A percentile compares a stretch with the other conserved stretches of the same genome.
Conservation (phyloP, 1,140 invertebrate species). For the Nixonia krombeini region DNA sequence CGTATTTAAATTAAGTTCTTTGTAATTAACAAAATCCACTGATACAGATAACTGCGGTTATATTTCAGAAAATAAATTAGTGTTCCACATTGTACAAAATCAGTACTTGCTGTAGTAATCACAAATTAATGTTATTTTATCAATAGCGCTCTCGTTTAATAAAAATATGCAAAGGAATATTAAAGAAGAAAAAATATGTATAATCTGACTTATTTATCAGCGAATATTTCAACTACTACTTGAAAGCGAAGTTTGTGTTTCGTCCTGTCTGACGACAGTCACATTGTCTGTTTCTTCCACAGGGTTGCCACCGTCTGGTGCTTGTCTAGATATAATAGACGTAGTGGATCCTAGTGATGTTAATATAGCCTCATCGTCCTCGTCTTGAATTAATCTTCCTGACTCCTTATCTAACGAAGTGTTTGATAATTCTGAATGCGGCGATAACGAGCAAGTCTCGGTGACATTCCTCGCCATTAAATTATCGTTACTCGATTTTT, state of each 20-base stretch:
- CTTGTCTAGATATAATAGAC: constrained; percentile 61
- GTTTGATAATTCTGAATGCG: constrained; percentile 32
- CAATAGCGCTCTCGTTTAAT: no score
- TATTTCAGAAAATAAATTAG: no score
- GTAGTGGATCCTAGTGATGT: constrained; percentile 54
- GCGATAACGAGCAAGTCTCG: constrained; percentile 46
- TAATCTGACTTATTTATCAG: no score
- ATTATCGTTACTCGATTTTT: constrained; percentile 49
- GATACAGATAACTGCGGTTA: no score
- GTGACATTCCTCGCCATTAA: constrained; percentile 45
- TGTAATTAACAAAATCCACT: no score
- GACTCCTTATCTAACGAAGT: constrained; percentile 47
- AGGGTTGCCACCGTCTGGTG: constrained; percentile 67
- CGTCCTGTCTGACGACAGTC: constrained; percentile 19
- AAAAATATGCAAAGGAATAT: no score
- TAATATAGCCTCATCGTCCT: constrained; percentile 44
- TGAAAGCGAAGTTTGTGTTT: constrained; percentile 8
- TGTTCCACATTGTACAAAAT: no score
- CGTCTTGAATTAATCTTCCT: no score
- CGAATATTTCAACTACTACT: constrained; percentile 7
- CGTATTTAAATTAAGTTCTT: no score
- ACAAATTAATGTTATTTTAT: no score
- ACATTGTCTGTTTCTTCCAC: constrained; percentile 52
- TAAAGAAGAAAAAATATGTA: no score
- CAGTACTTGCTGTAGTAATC: no score